Evolutionary conservation across 2,113 vertebrate genomes (phyloP).

Genomic region (Polypterus bichir): DNA sequence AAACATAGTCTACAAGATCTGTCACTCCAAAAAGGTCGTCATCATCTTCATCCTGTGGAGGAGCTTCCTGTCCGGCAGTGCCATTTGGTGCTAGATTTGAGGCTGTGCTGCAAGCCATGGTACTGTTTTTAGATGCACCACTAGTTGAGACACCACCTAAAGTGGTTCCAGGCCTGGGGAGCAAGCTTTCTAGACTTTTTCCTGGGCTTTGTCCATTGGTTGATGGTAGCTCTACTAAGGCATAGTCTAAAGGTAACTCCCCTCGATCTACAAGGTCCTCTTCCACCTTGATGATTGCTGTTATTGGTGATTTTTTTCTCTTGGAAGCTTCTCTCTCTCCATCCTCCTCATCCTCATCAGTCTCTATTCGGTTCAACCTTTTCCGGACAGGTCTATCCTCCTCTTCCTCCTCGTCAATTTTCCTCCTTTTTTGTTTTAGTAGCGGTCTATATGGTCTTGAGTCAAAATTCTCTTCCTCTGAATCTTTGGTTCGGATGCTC

Average conservation of each 20-base stretch:
- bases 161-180: slow-evolving; percentile 41
- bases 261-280: slow-evolving; percentile 65
- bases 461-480: slow-evolving; percentile 54
- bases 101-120: slow-evolving; percentile 16
- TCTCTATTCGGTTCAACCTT: slow-evolving; percentile 80
- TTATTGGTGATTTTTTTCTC: slow-evolving; percentile 19
- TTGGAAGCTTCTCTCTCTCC: slow-evolving; percentile 18
- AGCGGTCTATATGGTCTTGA: slow-evolving; percentile 37
- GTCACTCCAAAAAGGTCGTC: slow-evolving; percentile 94
- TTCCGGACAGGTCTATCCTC: slow-evolving; percentile 64
- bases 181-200: slow-evolving; percentile 68
- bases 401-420: slow-evolving; percentile 41
- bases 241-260: slow-evolving; percentile 66
- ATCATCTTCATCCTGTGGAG: slow-evolving; percentile 75
- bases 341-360: slow-evolving; percentile 44
- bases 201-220: slow-evolving; percentile 78
- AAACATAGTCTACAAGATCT: slow-evolving; percentile 89
- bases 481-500: slow-evolving; percentile 61
- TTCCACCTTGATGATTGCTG: slow-evolving; percentile 47
- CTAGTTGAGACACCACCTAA: slow-evolving; percentile 59
- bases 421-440: slow-evolving; percentile 40
- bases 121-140: slow-evolving; percentile 28
- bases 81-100: slow-evolving; percentile 64
- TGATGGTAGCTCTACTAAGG: slow-evolving; percentile 61
- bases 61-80: slow-evolving; percentile 57